Evolutionary conservation across 2,888 invertebrate genomes (phyloP), one percentile per base, ranked within the genome.

Genomic region (Imbricaverruca yamaguchii): DNA sequence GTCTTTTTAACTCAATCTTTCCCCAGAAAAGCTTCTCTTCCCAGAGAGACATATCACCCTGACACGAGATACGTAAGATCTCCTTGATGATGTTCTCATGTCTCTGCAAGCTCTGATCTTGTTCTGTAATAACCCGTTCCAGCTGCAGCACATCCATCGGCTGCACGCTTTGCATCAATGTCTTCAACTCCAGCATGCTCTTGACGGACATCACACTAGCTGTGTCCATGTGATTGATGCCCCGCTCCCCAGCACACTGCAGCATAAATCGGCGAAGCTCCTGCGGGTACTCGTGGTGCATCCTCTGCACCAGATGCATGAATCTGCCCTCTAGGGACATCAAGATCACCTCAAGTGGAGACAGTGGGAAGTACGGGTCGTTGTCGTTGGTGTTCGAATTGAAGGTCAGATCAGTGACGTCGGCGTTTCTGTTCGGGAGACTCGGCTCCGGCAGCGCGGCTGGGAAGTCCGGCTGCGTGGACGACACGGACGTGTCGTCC

Each of bases 241-340:
- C 74, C 8, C 74, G 18, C 10, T 74, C 53, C 2, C 74, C 74
- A 12, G 74, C 15, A 18, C 53, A 53, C 7, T 21, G 21, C 55
- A 74, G 8, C 74, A 74, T 74, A 21, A 74, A 74, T 8, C 21
- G 53, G 3, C 11, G 53, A 53, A 74, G 53, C 53, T 74, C 53
- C 1, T 15, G 9, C 11, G 74, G 74, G 21, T 53, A 74, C 11
- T 74, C 74, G 21, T 55, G 74, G 53, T 21, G 23, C 55, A 74
- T 13, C 8, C 55, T 55, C 53, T 74, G 74, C 74, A 55, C 74
- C 74, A 74, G 74, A 21, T 74, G 74, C 74, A 74, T 74, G 74
- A 74, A 74, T 3, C 74, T 18, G 21, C 53, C 74, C 10, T 74
- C 74, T 0, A 21, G 11, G 2, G 74, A 55, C 74, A 74, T 74